Base-by-base conservation (phyloP, 92 coral and sea anemone genomes). In the Pocillopora meandrina region DNA sequence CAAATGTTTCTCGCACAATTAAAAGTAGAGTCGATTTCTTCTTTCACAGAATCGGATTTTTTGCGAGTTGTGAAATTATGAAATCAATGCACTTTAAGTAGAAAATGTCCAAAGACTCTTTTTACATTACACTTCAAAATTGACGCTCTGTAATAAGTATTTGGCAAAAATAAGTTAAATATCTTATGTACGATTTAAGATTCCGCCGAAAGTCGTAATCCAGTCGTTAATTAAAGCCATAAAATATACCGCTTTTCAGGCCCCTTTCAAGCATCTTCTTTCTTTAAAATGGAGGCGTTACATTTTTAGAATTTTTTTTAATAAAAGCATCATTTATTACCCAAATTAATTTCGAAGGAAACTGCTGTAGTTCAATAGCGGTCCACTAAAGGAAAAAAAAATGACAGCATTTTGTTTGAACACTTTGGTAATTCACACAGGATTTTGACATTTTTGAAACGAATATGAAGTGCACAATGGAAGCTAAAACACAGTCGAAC, bases 331-430 rank as follows among this genome's bases (percentile, higher is more conserved):
- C 36, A 9, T 19, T 42, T 42, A 63, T 64, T 35, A 71, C 61
- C 72, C 47, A 21, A 60, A 18, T 49, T 78, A 42, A 78, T 78
- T 78, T n/a, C 42, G 47, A 12, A 12, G 20, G n/a, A 78, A 63
- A n/a, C 82, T 78, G 9, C 26, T 62, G 20, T 19, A 77, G 61
- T 65, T 20, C 64, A 78, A 42, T 42, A 78, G 82, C 82, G 82
- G 82, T 65, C 52, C 8, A 2, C 20, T 58, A 26, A 42, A 3
- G 52, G 8, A 42, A 8, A 42, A 42, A 8, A 42, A 42, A 42
- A 8, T 42, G 8, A 42, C 52, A 26, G 31, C 31, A 31, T 19
- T 9, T 63, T 78, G 21, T 63, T 78, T 78, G 72, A 18, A 63
- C 58, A 59, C 71, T 19, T 34, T 69, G 12, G 26, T 36, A 78